A percentile compares a stretch with the other conserved stretches of the same genome.
These are phyloP conservation scores for Scomberomorus guttatus DNA, from an alignment of 2,797 vertebrate species.

Conservation along the genomic window DNA sequence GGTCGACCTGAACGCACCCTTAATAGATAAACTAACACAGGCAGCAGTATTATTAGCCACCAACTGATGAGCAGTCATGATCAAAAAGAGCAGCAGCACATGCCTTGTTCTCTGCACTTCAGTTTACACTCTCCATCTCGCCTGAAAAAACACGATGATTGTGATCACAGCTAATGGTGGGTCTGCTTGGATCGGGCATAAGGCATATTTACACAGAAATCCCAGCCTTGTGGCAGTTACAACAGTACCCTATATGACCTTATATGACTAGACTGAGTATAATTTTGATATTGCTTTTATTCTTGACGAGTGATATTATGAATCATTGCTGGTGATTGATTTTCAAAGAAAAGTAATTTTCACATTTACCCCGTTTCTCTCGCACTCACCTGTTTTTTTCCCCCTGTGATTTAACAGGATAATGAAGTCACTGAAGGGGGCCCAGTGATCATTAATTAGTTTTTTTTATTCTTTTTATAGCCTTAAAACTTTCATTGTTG, in stretches of 20 bases:
- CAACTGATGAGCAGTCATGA: background rate
- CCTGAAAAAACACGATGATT: background rate
- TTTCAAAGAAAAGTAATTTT: background rate
- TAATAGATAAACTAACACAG: background rate
- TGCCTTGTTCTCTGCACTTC: background rate
- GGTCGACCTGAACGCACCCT: background rate
- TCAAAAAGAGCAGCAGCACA: background rate
- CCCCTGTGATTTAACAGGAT: background rate
- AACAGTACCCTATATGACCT: background rate
- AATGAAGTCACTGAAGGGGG: conserved; percentile 11
- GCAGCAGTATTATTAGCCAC: background rate
- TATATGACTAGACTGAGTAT: no score
- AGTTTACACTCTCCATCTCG: background rate
- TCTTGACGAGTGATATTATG: background rate
- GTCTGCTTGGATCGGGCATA: background rate
- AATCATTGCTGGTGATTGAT: background rate
- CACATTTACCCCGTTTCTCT: background rate
- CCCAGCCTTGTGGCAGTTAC: background rate
- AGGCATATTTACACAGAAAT: background rate
- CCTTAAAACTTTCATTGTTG: no score
- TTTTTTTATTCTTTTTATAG: background rate
- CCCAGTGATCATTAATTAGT: conserved; percentile 6
- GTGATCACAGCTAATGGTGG: background rate
- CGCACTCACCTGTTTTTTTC: no score
- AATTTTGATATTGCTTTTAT: background rate